A percentile compares a stretch with the other conserved stretches of the same genome.
Conservation (phyloP, 2,888 invertebrate species). For the Synergus japonicus region DNA sequence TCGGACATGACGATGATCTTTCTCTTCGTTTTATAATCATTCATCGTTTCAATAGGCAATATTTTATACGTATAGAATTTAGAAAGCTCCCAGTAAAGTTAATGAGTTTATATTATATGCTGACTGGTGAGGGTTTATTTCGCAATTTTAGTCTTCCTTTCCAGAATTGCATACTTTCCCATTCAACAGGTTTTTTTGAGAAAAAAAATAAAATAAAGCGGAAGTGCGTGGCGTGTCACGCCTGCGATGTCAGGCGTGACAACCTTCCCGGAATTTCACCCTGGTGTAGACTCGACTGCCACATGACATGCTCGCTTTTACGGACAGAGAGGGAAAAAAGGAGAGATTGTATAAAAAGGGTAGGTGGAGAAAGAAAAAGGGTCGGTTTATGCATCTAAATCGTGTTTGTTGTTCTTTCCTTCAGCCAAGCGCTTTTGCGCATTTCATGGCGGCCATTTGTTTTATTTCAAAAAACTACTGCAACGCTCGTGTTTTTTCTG, state of each 20-base stretch:
- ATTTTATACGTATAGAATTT: no score
- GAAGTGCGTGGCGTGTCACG: constrained; percentile 7
- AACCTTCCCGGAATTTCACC: constrained; percentile 49
- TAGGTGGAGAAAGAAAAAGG: constrained; percentile 53
- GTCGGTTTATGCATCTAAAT: constrained; percentile 69
- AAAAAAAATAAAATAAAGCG: background rate
- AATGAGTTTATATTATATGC: background rate
- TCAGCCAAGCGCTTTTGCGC: constrained; percentile 59
- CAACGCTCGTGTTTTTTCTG: background rate
- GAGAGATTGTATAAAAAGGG: constrained; percentile 36
- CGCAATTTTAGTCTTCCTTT: background rate
- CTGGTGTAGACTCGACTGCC: constrained; percentile 48
- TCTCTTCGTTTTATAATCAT: no score
- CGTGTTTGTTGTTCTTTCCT: constrained; percentile 68
- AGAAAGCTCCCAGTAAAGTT: no score
- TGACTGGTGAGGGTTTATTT: constrained; percentile 5
- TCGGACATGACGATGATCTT: no score
- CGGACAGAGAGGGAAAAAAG: constrained; percentile 43
- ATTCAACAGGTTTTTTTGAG: constrained; percentile 21
- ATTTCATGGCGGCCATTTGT: constrained; percentile 58
- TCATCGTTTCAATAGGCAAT: no score
- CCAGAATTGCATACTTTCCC: background rate
- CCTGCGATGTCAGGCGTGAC: constrained; percentile 40
- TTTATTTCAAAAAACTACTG: constrained; percentile 43
- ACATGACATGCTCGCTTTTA: constrained; percentile 19